Percentiles rank a stretch among this genome's conserved stretches.
phyloP scores from a whole-genome alignment of 2,888 invertebrate genomes.

The Odontocerum albicorne region DNA sequence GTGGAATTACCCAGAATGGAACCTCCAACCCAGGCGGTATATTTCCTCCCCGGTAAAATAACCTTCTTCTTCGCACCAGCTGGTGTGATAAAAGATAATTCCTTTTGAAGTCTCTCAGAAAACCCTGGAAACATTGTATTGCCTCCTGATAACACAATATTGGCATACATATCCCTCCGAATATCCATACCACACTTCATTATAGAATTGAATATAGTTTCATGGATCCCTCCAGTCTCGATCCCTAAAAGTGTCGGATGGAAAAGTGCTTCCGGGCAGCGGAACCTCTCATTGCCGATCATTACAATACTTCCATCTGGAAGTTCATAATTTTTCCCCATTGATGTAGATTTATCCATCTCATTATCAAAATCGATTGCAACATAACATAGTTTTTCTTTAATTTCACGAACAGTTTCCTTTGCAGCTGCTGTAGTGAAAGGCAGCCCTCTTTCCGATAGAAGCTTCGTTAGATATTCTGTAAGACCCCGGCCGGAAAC shows the following conservation, averaged over 20 bases:
- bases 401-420: conserved; percentile 62
- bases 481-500: conserved; percentile 47
- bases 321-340: conserved; percentile 41
- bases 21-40: conserved; percentile 66
- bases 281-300: conserved; percentile 62
- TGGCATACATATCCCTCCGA: not conserved
- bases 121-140: conserved; percentile 52
- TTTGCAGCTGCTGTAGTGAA: conserved; percentile 58
- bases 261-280: conserved; percentile 66
- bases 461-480: not conserved
- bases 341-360: conserved; percentile 47
- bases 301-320: conserved; percentile 55
- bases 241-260: conserved; percentile 64
- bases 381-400: conserved; percentile 75
- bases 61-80: conserved; percentile 71
- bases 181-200: conserved; percentile 46
- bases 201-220: not conserved
- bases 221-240: conserved; percentile 54
- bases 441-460: not conserved
- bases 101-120: conserved; percentile 63
- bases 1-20: conserved; percentile 62
- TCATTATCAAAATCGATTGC: conserved; percentile 62
- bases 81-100: conserved; percentile 63
- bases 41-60: conserved; percentile 64
- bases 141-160: conserved; percentile 35